Evolutionary conservation across 2,888 invertebrate genomes (phyloP), one percentile per base, ranked within the genome.

Genomic region (Tridacna crocea): DNA sequence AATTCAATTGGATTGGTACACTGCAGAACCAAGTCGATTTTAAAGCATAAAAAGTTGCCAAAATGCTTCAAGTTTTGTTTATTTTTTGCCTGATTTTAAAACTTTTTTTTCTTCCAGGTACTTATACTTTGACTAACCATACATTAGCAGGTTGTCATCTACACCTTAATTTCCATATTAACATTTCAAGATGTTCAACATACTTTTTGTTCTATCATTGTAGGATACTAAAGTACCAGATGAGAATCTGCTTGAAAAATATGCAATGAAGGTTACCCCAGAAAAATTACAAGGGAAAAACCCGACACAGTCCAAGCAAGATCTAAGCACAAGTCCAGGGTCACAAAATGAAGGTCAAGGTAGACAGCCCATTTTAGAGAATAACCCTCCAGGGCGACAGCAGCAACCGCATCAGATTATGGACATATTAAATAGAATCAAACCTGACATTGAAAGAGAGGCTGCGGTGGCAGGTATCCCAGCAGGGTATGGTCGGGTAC

Each of bases 201-300:
- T 36, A 55, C 19, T 3, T 46, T 73, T 72, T 60, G 6, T 46
- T 58, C 26, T 27, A 36, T n/a, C 19, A 24, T 82, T 75, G 8
- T n/a, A 78, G 82, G 75, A 82, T 22, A 73, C 68, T 17, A 65
- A 55, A 13, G 66, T 74, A 47, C 75, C 65, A 17, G 73, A 22
- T 3, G 66, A 65, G 0, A 80, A 80, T 68, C 36, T 80, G 19
- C 66, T 51, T 13, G 17, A 48, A 19, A 55, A 51, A 77, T 70
- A 66, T 13, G 24, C 63, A 27, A 51, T 72, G 51, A 80, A 80
- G 51, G 65, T 19, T 4, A 74, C 80, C 1, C 77, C 76, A 15
- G 73, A 73, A 55, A 80, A 80, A 19, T 46, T 80, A 22, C 76
- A 48, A 27, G 72, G 48, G 51, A 46, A 51, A 51, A 15, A 19